Conservation (phyloP, 2,797 vertebrate genomes). For the Ciconia nigra region DNA sequence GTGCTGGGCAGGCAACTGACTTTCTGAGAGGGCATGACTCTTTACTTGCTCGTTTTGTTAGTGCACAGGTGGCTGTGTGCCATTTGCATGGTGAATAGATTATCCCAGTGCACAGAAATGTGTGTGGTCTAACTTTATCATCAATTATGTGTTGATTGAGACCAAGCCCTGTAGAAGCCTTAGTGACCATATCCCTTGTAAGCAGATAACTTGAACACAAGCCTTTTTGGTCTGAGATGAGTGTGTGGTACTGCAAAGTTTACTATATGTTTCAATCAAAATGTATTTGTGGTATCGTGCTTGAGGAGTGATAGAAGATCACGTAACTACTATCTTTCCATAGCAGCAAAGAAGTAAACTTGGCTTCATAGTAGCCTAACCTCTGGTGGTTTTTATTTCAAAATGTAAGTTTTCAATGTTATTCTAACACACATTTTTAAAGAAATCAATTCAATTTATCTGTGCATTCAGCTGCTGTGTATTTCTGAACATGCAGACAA, state of each 20-base stretch:
- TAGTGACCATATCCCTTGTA: neutral
- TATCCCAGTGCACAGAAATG: neutral
- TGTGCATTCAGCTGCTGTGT: neutral
- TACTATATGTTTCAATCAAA: neutral
- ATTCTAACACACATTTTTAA: neutral
- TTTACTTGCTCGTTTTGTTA: neutral
- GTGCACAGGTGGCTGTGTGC: neutral
- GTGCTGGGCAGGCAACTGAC: neutral
- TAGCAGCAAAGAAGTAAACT: neutral
- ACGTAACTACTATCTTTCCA: neutral
- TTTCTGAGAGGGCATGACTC: neutral
- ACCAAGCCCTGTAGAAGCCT: neutral
- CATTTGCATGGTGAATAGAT: neutral
- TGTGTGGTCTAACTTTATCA: neutral
- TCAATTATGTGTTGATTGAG: neutral
- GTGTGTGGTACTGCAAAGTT: neutral
- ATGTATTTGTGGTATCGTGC: neutral
- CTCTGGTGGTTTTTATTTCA: rapidly evolving
- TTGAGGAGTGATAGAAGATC: neutral
- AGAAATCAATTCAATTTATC: neutral
- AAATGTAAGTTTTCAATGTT: neutral
- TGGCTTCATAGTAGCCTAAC: neutral
- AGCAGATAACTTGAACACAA: neutral
- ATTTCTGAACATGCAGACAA: neutral
- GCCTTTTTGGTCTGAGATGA: neutral